Evolutionary conservation across 2,888 invertebrate species (phyloP), one percentile per base, ranked within the genome.

Genomic region (Rhamnusium bicolor): DNA sequence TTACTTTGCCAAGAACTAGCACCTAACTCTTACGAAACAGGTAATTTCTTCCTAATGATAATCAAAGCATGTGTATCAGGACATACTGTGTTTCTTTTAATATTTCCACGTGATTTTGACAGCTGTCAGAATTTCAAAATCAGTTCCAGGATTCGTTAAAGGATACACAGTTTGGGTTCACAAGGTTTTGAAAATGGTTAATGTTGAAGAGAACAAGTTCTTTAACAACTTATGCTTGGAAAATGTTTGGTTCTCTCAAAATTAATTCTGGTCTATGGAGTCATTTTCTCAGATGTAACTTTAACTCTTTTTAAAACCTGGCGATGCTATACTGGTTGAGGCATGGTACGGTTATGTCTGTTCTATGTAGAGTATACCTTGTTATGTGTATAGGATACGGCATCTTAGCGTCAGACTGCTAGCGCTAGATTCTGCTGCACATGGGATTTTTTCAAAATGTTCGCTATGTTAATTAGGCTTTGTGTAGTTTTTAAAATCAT

Each of bases 1-100:
- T 89, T 90, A 80, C 88, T 90, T 71, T 90, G 89, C 86, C 89
- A 91, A 87, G 90, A 90, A 87, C 87, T 90, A 83, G 88, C 89
- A 77, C 87, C 89, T 83, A 85, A 86, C 81, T 84, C 83, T 82
- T 81, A 81, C 49, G 84, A 85, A 79, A 75, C 78, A 81, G 81
- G 81, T 81, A 81, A 81, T 65, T 70, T 61, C 18, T 61, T 47
- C 8, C n/a, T 21, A 54, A 24, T 21, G 10, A 24, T 53, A 24
- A n/a, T 10, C 18, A 40, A 16, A n/a, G 67, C 67, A 67, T 67
- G 67, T 29, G 56, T 61, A 27, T 32, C 8, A 58, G 5, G 29
- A 18, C 6, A 1, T 27, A 12, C 46, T 21, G 21, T 18, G 21
- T 62, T 62, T 62, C 61, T 62, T 47, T 40, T 14, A 18, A 58